phyloP scores from a whole-genome alignment of 2,113 vertebrate genomes.

The Paradoxurus hermaphroditus region DNA sequence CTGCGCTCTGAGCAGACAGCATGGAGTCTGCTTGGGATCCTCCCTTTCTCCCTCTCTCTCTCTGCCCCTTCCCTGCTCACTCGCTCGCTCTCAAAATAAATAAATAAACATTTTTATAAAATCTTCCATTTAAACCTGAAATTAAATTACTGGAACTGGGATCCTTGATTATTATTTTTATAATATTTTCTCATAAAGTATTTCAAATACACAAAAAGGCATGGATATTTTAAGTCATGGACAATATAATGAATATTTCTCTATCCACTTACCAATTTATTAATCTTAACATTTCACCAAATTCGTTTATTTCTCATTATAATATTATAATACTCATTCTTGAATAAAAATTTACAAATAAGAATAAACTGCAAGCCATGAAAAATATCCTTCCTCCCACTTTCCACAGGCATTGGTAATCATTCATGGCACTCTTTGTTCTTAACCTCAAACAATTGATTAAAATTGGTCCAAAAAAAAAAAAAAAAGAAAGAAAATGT shows the following conservation, averaged over 20 bases:
- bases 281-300: background rate
- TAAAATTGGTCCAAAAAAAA: background rate
- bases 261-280: background rate
- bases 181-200: background rate
- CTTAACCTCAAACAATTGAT: background rate
- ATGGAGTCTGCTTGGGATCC: too few relatives aligned
- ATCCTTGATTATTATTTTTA: background rate
- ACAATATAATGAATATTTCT: background rate
- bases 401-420: background rate
- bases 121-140: background rate
- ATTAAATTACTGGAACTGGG: background rate
- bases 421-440: background rate
- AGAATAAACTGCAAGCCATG: background rate
- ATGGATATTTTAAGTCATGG: background rate
- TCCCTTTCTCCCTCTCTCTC: too few relatives aligned
- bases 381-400: background rate
- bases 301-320: background rate
- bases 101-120: background rate
- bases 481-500: background rate
- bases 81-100: too few relatives aligned
- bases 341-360: conserved; percentile 4
- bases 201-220: background rate
- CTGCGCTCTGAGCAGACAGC: too few relatives aligned
- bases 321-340: background rate
- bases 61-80: too few relatives aligned